These are phyloP conservation scores for Probosciger aterrimus DNA, from an alignment of 2,113 vertebrate species.

Conservation along the genomic window DNA sequence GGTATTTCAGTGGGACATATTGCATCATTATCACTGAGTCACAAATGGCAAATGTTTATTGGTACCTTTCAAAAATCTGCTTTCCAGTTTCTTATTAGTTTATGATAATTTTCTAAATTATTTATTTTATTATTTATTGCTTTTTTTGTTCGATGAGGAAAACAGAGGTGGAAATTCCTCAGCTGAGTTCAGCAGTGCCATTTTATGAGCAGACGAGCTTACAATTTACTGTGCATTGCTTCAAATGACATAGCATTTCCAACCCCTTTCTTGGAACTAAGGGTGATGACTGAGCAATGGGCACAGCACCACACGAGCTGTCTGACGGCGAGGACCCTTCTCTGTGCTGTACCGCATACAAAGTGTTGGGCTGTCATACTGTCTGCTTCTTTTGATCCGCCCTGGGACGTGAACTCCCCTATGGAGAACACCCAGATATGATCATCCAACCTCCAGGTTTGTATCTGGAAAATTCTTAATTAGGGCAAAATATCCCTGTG, in stretches of 20 bases:
- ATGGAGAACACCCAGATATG: not conserved
- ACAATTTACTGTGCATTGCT: not conserved
- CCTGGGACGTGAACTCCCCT: not conserved
- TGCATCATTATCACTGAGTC: not conserved
- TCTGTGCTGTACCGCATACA: accelerated
- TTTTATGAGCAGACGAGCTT: not conserved
- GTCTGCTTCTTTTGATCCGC: constrained; percentile 10
- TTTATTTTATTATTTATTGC: not conserved
- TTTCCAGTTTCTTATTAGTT: not conserved
- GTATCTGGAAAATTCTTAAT: constrained; percentile 19
- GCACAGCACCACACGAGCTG: accelerated
- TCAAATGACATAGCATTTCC: not conserved
- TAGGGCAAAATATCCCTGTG: constrained; percentile 11
- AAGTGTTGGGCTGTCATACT: not conserved
- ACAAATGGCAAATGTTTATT: not conserved
- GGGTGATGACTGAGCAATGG: not conserved
- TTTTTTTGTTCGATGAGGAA: not conserved
- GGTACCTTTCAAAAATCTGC: not conserved
- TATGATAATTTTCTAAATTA: not conserved
- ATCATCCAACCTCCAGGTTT: not conserved
- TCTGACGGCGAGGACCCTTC: not conserved
- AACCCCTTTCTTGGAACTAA: not conserved
- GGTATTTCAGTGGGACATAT: not conserved
- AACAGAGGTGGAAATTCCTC: not conserved
- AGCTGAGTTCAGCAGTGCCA: not conserved